A percentile compares a stretch with the other conserved stretches of the same genome.
phyloP scores from a whole-genome alignment of 2,888 invertebrate genomes.

The Steinernema hermaphroditum region DNA sequence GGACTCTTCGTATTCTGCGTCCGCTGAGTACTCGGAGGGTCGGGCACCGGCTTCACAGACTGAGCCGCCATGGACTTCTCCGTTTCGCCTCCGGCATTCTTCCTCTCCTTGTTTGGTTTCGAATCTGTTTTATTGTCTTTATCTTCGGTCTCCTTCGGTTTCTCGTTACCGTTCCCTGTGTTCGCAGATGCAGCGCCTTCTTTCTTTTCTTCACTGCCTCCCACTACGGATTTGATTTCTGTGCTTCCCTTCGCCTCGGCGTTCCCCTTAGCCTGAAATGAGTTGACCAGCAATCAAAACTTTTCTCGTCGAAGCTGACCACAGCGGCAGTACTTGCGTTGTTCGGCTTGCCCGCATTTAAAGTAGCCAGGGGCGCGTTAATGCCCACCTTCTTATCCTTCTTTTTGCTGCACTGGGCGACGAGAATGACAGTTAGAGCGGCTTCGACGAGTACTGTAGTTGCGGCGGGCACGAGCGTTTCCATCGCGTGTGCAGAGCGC shows the following conservation, averaged over 20 bases:
- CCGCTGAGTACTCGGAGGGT: constrained; percentile 33
- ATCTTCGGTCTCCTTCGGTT: neutral
- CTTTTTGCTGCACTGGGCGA: neutral
- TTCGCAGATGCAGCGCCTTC: neutral
- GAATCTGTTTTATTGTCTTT: neutral
- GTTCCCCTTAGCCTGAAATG: neutral
- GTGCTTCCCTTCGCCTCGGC: neutral
- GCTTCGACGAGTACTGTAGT: neutral
- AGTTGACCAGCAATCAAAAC: neutral
- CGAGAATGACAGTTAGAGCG: neutral
- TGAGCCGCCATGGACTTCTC: neutral
- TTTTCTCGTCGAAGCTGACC: neutral
- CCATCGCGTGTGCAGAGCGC: neutral
- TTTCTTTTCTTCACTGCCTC: neutral
- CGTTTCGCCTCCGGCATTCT: constrained; percentile 14
- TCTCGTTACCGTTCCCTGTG: neutral
- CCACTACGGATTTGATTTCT: neutral
- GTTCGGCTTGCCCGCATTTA: neutral
- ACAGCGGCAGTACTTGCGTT: neutral
- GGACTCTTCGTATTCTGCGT: constrained; percentile 33
- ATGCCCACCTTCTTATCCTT: neutral
- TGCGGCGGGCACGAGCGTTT: neutral
- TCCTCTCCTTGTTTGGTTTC: neutral
- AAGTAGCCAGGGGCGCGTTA: neutral
- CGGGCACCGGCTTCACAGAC: constrained; percentile 32